A percentile compares a stretch with the other conserved stretches of the same genome.
Conservation (phyloP, 2,113 vertebrate species). For the Pavo muticus region DNA sequence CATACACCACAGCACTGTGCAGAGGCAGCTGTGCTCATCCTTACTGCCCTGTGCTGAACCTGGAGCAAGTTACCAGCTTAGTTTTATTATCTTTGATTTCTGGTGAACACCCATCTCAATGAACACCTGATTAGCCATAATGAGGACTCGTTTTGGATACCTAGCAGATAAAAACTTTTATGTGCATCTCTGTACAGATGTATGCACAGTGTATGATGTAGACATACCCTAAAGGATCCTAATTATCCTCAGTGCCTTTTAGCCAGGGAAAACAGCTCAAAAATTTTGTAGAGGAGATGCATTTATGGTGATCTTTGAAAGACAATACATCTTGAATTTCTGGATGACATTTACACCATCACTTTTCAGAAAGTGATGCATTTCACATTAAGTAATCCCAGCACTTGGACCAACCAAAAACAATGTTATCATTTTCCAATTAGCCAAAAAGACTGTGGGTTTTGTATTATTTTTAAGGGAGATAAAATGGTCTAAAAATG, state of each 20-base stretch:
- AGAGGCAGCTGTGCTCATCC: background rate
- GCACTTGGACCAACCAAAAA: background rate
- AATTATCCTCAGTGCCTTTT: background rate
- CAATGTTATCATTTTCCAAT: background rate
- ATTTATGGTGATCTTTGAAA: background rate
- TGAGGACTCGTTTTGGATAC: background rate
- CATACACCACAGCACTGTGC: background rate
- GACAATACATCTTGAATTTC: background rate
- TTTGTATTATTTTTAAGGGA: background rate
- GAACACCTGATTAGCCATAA: background rate
- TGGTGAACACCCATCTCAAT: background rate
- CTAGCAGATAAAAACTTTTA: background rate
- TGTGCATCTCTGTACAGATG: background rate
- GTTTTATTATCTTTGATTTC: background rate
- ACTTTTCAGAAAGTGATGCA: background rate
- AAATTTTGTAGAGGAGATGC: background rate
- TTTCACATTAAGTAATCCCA: background rate
- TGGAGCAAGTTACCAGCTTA: background rate
- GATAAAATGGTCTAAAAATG: background rate
- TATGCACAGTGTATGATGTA: background rate
- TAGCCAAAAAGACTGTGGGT: background rate
- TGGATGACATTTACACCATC: background rate
- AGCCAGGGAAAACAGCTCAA: background rate
- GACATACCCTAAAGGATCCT: fast-evolving
- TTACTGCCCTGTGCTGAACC: background rate